Percentiles rank a stretch among this genome's conserved stretches.
These are phyloP conservation scores for Jordanella pulchra DNA, from an alignment of 2,797 vertebrate species.

Conservation along the genomic window DNA sequence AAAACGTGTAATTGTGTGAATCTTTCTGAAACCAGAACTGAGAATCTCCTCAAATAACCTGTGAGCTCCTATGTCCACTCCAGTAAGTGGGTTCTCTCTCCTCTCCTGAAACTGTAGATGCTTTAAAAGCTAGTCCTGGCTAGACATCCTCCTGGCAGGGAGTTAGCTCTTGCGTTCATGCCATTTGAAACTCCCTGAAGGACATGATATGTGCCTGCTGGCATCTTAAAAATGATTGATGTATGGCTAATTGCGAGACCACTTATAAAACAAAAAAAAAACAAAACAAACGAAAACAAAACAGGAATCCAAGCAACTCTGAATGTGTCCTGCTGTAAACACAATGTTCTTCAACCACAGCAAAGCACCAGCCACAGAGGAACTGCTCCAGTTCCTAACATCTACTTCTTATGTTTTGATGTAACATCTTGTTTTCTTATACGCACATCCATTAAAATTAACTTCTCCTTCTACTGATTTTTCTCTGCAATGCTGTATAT, in stretches of 20 bases:
- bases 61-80: slow-evolving; percentile 16
- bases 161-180: slow-evolving; percentile 16
- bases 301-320: background rate
- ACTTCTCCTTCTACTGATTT: too few species aligned
- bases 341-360: background rate
- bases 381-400: background rate
- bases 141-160: slow-evolving; percentile 30
- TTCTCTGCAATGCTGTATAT: background rate
- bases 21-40: slow-evolving; percentile 24
- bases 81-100: slow-evolving; percentile 11
- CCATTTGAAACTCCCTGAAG: slow-evolving; percentile 9
- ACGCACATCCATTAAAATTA: too few species aligned
- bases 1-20: slow-evolving; percentile 1
- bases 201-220: slow-evolving; percentile 1
- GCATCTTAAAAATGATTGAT: background rate
- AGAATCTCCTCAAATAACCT: slow-evolving; percentile 20
- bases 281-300: background rate
- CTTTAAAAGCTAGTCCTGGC: slow-evolving; percentile 34
- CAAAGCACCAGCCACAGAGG: background rate
- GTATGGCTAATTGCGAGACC: slow-evolving; percentile 3
- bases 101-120: slow-evolving; percentile 39
- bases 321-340: slow-evolving; percentile 8
- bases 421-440: background rate
- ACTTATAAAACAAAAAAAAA: background rate
- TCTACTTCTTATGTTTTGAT: background rate